Base-by-base conservation (phyloP, 2,113 vertebrate genomes). In the Polypterus senegalus region DNA sequence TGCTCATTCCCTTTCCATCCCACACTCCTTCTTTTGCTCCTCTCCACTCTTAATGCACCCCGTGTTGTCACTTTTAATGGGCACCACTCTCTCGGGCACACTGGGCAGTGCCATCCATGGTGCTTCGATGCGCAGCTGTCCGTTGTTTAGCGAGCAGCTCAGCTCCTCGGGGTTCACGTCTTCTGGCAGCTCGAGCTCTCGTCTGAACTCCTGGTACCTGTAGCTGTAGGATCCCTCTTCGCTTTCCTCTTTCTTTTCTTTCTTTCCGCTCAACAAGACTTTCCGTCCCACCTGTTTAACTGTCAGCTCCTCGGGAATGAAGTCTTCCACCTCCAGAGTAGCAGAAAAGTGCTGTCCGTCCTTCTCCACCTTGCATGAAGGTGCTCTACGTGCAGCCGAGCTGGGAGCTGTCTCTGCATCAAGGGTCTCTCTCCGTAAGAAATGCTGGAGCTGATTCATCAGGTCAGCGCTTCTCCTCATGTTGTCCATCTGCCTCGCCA, bases 11-110 rank as follows among this genome's bases (percentile, higher is more conserved):
- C 27, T 27, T 27, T 27, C 27, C 27, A 27, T 27, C 2, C 27
- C 27, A 27, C 27, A 27, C 27, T 27, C 27, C 27, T 27, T 27
- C 27, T 27, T 10, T 55, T 65, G 27, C 27, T 27, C 27, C 27
- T 27, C 27, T 27, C 27, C 27, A 27, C 27, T 27, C 27, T 27
- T 27, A 27, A 27, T 27, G 27, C 27, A 27, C 27, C 27, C 27
- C 27, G 27, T 27, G 27, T 27, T 27, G 27, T 27, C 1, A 27
- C 27, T 27, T 27, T 27, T 27, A 27, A 27, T 27, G 27, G 27
- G 83, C 46, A 87, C 72, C 11, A 84, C 71, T 65, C 83, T 73
- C 72, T 84, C 83, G 27, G 73, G 77, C 47, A 70, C 71, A 1
- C 70, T 79, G 0, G 45, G 9, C 10, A 27, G 27, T 27, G 27